These are phyloP conservation scores for Tangara arthus DNA, from an alignment of 2,797 vertebrate genomes.

Conservation along the genomic window DNA sequence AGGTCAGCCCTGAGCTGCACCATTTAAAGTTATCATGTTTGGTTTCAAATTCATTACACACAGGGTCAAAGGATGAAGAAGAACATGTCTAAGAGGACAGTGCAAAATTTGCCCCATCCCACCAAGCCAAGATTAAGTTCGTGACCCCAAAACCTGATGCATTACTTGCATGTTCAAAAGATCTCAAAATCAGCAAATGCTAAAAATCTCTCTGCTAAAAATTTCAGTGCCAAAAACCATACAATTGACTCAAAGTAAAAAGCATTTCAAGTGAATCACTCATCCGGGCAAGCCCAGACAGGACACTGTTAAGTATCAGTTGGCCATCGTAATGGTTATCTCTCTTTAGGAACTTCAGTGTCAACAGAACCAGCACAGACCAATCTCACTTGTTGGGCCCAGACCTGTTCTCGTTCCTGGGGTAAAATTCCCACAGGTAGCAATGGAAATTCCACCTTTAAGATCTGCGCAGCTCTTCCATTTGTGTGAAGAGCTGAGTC, in stretches of 20 bases:
- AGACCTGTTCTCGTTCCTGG: not conserved
- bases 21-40: not conserved
- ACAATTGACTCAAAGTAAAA: not conserved
- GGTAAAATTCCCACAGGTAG: not conserved
- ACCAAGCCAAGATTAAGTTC: not conserved
- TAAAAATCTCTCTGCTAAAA: not conserved
- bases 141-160: not conserved
- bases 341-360: slow-evolving; percentile 59
- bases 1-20: not conserved
- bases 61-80: not conserved
- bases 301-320: slow-evolving; percentile 41
- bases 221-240: not conserved
- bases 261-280: slow-evolving; percentile 36
- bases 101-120: not conserved
- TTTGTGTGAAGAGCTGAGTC: not conserved
- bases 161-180: not conserved
- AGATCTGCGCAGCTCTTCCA: not conserved
- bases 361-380: slow-evolving; percentile 30
- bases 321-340: slow-evolving; percentile 65
- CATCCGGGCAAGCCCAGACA: slow-evolving; percentile 24
- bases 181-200: not conserved
- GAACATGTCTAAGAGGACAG: not conserved
- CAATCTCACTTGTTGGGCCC: not conserved
- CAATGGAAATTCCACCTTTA: not conserved
- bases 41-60: not conserved